Conservation (phyloP, 2,113 vertebrate species). For the Serinus canaria region DNA sequence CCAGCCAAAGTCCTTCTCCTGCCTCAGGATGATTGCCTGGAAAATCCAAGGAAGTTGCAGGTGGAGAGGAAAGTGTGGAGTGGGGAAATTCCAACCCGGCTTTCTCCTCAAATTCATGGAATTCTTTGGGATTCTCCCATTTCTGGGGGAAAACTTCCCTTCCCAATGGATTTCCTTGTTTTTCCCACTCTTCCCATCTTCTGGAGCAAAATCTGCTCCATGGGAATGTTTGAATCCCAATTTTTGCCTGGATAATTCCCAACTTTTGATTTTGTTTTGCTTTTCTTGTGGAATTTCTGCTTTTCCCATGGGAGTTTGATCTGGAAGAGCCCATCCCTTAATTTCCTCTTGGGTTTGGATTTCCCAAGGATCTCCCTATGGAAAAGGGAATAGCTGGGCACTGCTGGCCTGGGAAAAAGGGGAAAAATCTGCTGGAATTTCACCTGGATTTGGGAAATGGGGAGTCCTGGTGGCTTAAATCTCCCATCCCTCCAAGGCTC, state of each 20-base stretch:
- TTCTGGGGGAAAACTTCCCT: background rate
- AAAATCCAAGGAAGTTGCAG: background rate
- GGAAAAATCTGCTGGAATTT: background rate
- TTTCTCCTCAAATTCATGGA: background rate
- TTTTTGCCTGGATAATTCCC: background rate
- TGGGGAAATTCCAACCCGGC: background rate
- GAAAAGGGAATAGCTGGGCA: background rate
- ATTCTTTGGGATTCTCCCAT: background rate
- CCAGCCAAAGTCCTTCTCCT: background rate
- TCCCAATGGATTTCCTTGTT: background rate
- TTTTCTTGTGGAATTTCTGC: background rate
- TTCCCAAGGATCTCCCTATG: background rate
- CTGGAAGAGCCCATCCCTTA: background rate
- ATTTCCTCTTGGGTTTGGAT: background rate
- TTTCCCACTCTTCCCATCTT: accelerated
- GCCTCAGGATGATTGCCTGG: background rate
- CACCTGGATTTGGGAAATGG: background rate
- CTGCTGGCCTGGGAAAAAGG: background rate
- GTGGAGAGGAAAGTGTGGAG: background rate
- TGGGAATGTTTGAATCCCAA: background rate
- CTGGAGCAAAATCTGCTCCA: background rate
- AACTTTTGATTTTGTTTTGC: background rate
- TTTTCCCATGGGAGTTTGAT: background rate
- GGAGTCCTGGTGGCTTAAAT: background rate
- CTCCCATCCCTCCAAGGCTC: background rate